These are phyloP conservation scores for Aphelenchoides fujianensis DNA, from an alignment of 1,140 invertebrate species.

Conservation along the genomic window DNA sequence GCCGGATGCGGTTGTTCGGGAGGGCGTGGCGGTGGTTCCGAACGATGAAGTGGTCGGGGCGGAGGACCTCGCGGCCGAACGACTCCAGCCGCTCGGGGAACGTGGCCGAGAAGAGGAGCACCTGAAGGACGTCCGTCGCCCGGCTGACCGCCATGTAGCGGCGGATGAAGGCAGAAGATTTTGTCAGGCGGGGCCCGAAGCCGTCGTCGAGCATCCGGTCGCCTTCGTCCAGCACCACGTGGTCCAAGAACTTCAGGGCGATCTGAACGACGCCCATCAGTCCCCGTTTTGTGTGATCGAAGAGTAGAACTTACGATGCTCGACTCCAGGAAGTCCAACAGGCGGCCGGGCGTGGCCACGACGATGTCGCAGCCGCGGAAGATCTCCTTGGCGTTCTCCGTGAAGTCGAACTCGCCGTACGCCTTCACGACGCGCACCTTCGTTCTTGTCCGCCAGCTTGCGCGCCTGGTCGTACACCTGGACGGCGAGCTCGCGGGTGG, in stretches of 20 bases:
- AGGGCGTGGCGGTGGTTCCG: slow-evolving; percentile 64
- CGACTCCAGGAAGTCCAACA: slow-evolving; percentile 78
- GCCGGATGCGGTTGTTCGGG: slow-evolving; percentile 82
- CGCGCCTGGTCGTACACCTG: slow-evolving; percentile 94
- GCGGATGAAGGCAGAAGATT: slow-evolving; percentile 2
- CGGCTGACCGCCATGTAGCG: slow-evolving; percentile 24
- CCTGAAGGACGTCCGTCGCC: slow-evolving; percentile 64
- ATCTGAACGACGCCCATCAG: slow-evolving; percentile 58
- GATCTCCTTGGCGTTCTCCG: slow-evolving; percentile 32
- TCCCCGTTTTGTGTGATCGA: background rate
- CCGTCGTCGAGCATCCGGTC: slow-evolving; percentile 74
- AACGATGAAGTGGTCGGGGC: background rate
- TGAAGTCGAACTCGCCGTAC: slow-evolving; percentile 46
- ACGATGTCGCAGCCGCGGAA: slow-evolving; percentile 75
- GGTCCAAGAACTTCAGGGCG: slow-evolving; percentile 72
- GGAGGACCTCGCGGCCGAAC: background rate
- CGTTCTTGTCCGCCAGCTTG: slow-evolving; percentile 72
- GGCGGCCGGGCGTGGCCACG: slow-evolving; percentile 86
- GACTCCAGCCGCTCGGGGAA: slow-evolving; percentile 65
- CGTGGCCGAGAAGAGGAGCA: slow-evolving; percentile 68
- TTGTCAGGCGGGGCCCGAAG: background rate
- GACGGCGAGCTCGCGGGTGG: slow-evolving; percentile 88
- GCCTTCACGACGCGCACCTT: slow-evolving; percentile 37
- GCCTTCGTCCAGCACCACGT: slow-evolving; percentile 87
- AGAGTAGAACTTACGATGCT: slow-evolving; percentile 57